Base-by-base conservation (phyloP, 1,140 invertebrate species). In the Hyphantria cunea region DNA sequence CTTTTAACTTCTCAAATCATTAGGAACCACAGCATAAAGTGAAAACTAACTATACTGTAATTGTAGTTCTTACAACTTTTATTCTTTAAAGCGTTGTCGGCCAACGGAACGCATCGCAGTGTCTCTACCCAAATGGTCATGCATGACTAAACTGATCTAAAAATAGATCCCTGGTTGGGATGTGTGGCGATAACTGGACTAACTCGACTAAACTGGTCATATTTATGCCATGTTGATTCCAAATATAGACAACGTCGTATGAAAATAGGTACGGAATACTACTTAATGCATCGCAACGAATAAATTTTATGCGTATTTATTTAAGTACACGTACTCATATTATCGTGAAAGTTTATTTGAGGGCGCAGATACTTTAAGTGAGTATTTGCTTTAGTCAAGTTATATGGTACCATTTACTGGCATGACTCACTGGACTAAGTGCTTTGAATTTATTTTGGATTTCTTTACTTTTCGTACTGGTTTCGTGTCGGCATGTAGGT, bases 81-180 rank as follows among this genome's bases (percentile, higher is more conserved):
- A 55, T 55, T 44, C 17, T 25, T 56, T 56, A 14, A 44, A 45
- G 37, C 39, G 31, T n/a, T n/a, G n/a, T 32, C 39, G 39, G 41
- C 41, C 52, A 44, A 47, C 56, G 44, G 44, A 54, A 44, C 54
- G 55, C 45, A 52, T 52, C 48, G 39, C 53, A 51, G 39, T 64
- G 54, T 59, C 64, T 59, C 50, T 62, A 72, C 67, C 48, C 75
- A 72, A 78, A 79, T 70, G 75, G 68, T 67, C 70, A 71, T 51
- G 65, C 68, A 73, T 79, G 79, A 82, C 74, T 79, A 77, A 82
- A 76, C 68, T 63, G 58, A 64, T 80, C 80, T 86, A 84, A 74
- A 84, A 78, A 84, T 86, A 86, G 63, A 65, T 41, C 25, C 67
- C 62, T 58, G 42, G 44, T 68, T 72, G 78, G 77, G 77, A 86